These are phyloP conservation scores for Charanyca ferruginea DNA, from an alignment of 2,888 invertebrate species.

Conservation along the genomic window DNA sequence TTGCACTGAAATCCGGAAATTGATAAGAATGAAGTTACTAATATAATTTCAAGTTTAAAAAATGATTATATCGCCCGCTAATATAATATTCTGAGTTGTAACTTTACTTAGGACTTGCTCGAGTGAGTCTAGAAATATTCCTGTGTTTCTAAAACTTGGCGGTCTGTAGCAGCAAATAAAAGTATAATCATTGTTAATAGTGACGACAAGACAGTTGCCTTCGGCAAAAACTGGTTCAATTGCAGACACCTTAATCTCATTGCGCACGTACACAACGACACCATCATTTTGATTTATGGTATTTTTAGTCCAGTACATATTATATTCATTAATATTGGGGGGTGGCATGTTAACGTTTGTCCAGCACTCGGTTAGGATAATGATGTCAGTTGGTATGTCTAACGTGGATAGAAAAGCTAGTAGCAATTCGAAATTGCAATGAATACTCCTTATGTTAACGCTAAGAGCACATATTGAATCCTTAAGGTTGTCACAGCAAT, in stretches of 20 bases:
- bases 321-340: neutral
- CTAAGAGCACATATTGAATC: neutral
- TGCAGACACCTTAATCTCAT: too few species aligned
- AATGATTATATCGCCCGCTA: slow-evolving; percentile 7
- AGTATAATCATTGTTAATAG: neutral
- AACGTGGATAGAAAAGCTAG: neutral
- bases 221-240: too few species aligned
- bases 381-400: neutral
- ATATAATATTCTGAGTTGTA: neutral
- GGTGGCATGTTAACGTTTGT: neutral
- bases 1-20: too few species aligned
- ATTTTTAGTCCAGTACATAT: neutral
- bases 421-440: too few species aligned
- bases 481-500: neutral
- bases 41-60: too few species aligned
- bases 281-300: neutral
- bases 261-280: too few species aligned
- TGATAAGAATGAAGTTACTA: too few species aligned
- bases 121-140: neutral
- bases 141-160: neutral
- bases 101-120: neutral
- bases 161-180: slow-evolving; percentile 4
- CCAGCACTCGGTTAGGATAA: too few species aligned
- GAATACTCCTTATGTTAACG: too few species aligned
- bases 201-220: too few species aligned